Evolutionary conservation across 2,888 invertebrate species (phyloP), one percentile per base, ranked within the genome.

Genomic region (Epinotia brunnichana): DNA sequence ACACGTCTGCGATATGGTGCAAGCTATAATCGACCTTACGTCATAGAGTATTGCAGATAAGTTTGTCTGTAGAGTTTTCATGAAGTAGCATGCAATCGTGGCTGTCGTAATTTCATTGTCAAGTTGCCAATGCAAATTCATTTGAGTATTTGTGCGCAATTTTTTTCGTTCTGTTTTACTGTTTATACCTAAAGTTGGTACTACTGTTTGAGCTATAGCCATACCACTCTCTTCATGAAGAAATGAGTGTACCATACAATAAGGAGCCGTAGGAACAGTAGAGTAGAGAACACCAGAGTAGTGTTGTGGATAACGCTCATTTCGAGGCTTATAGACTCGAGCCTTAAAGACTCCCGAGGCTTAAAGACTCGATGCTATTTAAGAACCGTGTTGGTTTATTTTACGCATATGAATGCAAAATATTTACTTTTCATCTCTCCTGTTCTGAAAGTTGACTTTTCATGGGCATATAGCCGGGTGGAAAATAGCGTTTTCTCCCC

Each of bases 231-330:
- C 66, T 97, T 95, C 99, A 99, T 99, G 86, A 99, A 99, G 92
- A 99, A 99, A 1, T 99, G 99, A 0, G 99, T 99, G 84, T 99
- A n/a, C n/a, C n/a, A n/a, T n/a, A n/a, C n/a, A n/a, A n/a, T n/a
- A n/a, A n/a, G n/a, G n/a, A n/a, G n/a, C n/a, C n/a, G n/a, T n/a
- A n/a, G n/a, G n/a, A n/a, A n/a, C n/a, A n/a, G n/a, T n/a, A n/a
- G n/a, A n/a, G n/a, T n/a, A n/a, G n/a, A n/a, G n/a, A n/a, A n/a
- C n/a, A n/a, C n/a, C n/a, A n/a, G n/a, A n/a, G n/a, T n/a, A n/a
- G n/a, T n/a, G n/a, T n/a, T n/a, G n/a, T n/a, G n/a, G n/a, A n/a
- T n/a, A n/a, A n/a, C n/a, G n/a, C n/a, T n/a, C n/a, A n/a, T n/a
- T n/a, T n/a, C n/a, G n/a, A n/a, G n/a, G n/a, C n/a, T n/a, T n/a